Evolutionary conservation across 2,888 invertebrate genomes (phyloP).

Genomic region (Geotrupes spiniger): DNA sequence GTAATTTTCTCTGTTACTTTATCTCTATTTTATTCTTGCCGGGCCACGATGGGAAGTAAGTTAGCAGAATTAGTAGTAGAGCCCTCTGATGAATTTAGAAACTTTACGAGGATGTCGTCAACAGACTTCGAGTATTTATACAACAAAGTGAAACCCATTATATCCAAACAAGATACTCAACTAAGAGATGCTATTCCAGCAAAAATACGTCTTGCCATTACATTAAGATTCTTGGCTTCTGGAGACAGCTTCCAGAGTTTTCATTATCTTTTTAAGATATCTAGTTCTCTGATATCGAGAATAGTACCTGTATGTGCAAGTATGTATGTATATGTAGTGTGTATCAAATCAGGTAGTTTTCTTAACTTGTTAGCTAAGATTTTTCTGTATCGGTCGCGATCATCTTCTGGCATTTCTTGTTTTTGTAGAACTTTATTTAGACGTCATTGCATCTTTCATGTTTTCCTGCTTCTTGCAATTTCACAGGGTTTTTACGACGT

Average conservation of each 20-base stretch:
- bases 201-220: too few species aligned
- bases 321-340: too few species aligned
- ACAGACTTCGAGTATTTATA: slow-evolving; percentile 8
- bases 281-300: slow-evolving; percentile 3
- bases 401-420: slow-evolving; percentile 1
- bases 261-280: slow-evolving; percentile 2
- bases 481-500: too few species aligned
- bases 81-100: slow-evolving; percentile 3
- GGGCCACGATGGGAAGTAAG: slow-evolving; percentile 5
- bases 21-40: slow-evolving; percentile 6
- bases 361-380: not conserved
- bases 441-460: too few species aligned
- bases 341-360: slow-evolving; percentile 1
- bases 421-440: too few species aligned
- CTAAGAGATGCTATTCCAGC: too few species aligned
- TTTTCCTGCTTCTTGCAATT: too few species aligned
- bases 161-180: too few species aligned
- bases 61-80: slow-evolving; percentile 4
- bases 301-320: slow-evolving; percentile 9
- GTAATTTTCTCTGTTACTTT: slow-evolving; percentile 7
- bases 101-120: slow-evolving; percentile 7
- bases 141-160: too few species aligned
- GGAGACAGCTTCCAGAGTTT: too few species aligned
- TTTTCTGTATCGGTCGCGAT: not conserved
- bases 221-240: too few species aligned